Base-by-base conservation (phyloP, 2,797 vertebrate genomes). In the Ataeniobius toweri region DNA sequence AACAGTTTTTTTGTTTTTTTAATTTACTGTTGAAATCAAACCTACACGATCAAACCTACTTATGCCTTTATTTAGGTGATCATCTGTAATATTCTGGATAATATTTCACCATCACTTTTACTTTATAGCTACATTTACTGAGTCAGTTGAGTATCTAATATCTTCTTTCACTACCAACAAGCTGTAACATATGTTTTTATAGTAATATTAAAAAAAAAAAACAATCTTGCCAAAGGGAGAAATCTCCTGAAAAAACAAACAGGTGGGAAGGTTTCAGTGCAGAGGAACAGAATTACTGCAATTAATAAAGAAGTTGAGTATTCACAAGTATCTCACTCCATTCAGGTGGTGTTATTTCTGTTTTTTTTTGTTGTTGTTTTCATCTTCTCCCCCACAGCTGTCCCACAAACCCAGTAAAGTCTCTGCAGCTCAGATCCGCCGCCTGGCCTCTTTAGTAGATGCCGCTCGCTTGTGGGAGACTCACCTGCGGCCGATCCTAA, bases 401-500 rank as follows among this genome's bases (percentile, higher is more conserved):
- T 88, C 88, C 41, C 95, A 96, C 88, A 95, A 94, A 85, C 91
- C 94, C 76, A 94, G 86, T 55, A 96, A 96, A 82, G 90, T 93
- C 53, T 91, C 96, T 0, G 85, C 93, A 14, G 83, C 92, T 56
- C 95, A 94, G 73, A 89, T 98, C 41, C 93, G 91, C 46, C 90
- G 81, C n/a, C 88, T 98, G 72, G 92, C 93, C 22, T 93, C 94
- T 41, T 96, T 94, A 83, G 94, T 97, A 73, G 94, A 97, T 0
- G 90, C 93, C 0, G 75, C 89, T 24, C 96, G 97, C 12, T 93
- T 98, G 36, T 96, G 97, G 96, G 93, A 94, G 78, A 92, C 91
- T 58, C 93, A 96, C 77, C 89, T 99, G 89, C 93, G 91, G 48
- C 96, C 96, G 10, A 94, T 98, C 80, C 92, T 98, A 12, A 93